Percentiles rank a stretch among this genome's conserved stretches.
phyloP scores from a whole-genome alignment of 2,113 vertebrate genomes.

The Ceratotherium simum region DNA sequence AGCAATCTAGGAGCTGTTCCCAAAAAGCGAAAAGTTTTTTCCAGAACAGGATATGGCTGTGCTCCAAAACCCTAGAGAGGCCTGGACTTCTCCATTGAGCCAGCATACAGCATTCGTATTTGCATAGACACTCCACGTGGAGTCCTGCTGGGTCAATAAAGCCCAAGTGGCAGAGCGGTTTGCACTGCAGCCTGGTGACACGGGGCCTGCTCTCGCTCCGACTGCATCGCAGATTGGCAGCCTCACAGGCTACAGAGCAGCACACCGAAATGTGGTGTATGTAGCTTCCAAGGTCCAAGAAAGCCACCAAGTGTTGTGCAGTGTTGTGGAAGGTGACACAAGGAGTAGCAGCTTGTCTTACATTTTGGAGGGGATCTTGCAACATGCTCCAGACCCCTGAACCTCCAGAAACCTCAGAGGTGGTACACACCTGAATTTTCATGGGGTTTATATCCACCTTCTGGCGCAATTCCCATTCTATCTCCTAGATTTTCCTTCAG shows the following conservation, averaged over 20 bases:
- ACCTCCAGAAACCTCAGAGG: neutral
- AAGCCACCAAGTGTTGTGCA: neutral
- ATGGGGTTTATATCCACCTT: neutral
- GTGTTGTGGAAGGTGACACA: neutral
- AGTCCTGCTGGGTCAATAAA: neutral
- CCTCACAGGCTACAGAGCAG: neutral
- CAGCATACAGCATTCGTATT: neutral
- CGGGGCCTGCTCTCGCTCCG: neutral
- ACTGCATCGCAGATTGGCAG: neutral
- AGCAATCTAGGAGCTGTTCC: neutral
- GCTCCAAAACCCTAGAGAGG: neutral
- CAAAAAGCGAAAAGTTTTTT: neutral
- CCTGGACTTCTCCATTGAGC: neutral
- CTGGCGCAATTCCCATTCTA: no score
- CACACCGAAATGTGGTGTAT: neutral
- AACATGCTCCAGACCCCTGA: neutral
- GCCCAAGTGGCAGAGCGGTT: neutral
- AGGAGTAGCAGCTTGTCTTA: neutral
- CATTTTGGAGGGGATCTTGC: neutral
- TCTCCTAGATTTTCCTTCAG: neutral
- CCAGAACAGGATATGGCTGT: neutral
- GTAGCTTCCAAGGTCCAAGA: neutral
- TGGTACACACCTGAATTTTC: neutral
- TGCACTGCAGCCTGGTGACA: neutral
- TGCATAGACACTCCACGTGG: neutral